These are phyloP conservation scores for Odontomyia ornata DNA, from an alignment of 2,888 invertebrate species.

Conservation along the genomic window DNA sequence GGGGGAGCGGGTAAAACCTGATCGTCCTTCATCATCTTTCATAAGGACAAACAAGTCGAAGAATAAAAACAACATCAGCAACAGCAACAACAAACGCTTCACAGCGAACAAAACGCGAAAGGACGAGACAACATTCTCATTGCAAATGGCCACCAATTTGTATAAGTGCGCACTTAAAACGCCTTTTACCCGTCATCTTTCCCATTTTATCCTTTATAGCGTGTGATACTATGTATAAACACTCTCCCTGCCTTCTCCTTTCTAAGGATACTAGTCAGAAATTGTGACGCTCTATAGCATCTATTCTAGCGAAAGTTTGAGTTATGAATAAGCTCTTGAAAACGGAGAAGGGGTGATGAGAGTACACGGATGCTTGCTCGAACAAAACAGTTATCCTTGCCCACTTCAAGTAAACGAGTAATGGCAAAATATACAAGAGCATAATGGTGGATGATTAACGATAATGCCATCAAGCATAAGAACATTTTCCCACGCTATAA, in stretches of 20 bases:
- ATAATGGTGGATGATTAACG: constrained; percentile 37
- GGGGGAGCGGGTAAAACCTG: too few species aligned
- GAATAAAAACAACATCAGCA: too few species aligned
- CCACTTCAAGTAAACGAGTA: constrained; percentile 9
- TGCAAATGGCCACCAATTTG: constrained; percentile 39
- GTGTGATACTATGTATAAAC: background rate
- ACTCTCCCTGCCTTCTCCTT: too few species aligned
- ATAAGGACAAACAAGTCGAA: too few species aligned
- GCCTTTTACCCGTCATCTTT: constrained; percentile 33
- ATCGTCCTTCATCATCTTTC: too few species aligned
- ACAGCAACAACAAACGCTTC: too few species aligned
- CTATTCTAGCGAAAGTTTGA: background rate
- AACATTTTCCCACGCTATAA: constrained; percentile 27
- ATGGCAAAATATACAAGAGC: constrained; percentile 13
- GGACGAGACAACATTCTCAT: constrained; percentile 16
- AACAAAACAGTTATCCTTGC: background rate
- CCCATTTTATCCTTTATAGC: constrained; percentile 25
- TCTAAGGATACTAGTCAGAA: background rate
- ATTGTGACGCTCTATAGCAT: background rate
- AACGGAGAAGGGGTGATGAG: too few species aligned
- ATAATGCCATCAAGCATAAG: constrained; percentile 37
- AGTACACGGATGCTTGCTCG: background rate
- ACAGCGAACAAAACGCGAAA: background rate
- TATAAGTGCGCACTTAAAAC: constrained; percentile 41
- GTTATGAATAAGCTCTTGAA: background rate